phyloP scores from a whole-genome alignment of 2,797 vertebrate species.

The Anabas testudineus region DNA sequence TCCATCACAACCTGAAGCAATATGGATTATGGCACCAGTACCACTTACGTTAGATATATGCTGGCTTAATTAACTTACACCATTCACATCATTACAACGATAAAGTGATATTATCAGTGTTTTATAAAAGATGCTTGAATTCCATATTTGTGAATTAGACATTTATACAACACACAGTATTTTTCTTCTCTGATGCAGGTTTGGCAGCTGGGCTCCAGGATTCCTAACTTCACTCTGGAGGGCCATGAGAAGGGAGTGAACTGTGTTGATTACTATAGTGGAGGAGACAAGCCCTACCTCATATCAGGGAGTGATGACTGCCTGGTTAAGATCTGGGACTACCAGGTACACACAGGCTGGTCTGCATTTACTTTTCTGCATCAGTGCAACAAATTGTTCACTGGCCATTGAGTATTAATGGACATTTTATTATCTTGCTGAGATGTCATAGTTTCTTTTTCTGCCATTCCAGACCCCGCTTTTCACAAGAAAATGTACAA shows the following conservation, averaged over 20 bases:
- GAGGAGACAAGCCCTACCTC: constrained; percentile 95
- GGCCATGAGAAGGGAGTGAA: constrained; percentile 97
- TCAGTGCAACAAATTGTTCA: not conserved
- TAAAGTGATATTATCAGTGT: not conserved
- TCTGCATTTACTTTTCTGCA: not conserved
- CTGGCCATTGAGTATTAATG: not conserved
- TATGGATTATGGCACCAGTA: not conserved
- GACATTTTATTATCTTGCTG: too few species aligned
- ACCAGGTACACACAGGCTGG: constrained; percentile 84
- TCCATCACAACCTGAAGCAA: too few species aligned
- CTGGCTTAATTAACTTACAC: not conserved
- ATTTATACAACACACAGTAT: too few species aligned
- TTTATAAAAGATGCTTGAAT: not conserved
- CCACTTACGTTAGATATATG: too few species aligned
- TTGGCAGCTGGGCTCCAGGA: constrained; percentile 94
- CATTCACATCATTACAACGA: not conserved
- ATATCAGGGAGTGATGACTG: constrained; percentile 96
- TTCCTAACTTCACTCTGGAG: constrained; percentile 95
- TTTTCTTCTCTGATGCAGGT: constrained; percentile 81
- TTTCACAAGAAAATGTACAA: too few species aligned
- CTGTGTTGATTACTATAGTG: constrained; percentile 97
- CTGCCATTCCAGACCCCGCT: too few species aligned
- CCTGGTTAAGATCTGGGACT: constrained; percentile 97
- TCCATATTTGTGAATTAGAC: too few species aligned
- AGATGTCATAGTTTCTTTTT: too few species aligned